Percentiles rank a stretch among this genome's conserved stretches.
Conservation (phyloP, 2,888 invertebrate species). For the Trachelus tabidus region DNA sequence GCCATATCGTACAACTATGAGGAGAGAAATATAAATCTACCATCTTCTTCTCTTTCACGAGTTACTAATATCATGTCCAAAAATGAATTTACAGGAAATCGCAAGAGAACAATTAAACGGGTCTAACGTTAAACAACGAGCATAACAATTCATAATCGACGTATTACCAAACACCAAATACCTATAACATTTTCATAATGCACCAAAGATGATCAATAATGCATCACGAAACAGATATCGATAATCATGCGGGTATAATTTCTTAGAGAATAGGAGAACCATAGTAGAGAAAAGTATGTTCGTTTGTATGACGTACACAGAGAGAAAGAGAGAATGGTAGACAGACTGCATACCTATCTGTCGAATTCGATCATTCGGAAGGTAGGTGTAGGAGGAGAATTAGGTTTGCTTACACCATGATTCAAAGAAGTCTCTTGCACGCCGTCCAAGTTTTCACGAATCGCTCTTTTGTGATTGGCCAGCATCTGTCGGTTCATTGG, state of each 20-base stretch:
- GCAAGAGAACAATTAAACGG: not conserved
- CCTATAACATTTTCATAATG: not conserved
- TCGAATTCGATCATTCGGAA: conserved; percentile 62
- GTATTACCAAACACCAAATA: not conserved
- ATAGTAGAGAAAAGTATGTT: not conserved
- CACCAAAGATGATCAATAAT: not conserved
- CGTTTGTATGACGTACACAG: not conserved
- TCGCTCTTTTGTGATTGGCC: conserved; percentile 78
- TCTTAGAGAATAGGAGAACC: not conserved
- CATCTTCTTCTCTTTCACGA: not conserved
- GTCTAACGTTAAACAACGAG: not conserved
- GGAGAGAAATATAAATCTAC: not conserved
- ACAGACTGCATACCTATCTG: conserved; percentile 50
- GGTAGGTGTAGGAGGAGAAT: conserved; percentile 62
- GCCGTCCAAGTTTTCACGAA: conserved; percentile 73
- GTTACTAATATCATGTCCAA: not conserved
- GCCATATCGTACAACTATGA: not conserved
- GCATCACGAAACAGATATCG: not conserved
- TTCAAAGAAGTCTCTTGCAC: conserved; percentile 84
- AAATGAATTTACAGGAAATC: not conserved
- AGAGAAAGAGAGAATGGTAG: conserved; percentile 7
- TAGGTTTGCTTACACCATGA: conserved; percentile 74
- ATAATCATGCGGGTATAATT: not conserved
- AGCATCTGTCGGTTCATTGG: conserved; percentile 86
- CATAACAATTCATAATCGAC: not conserved